Percentiles rank a stretch among this genome's conserved stretches.
These are phyloP conservation scores for Uria lomvia DNA, from an alignment of 2,113 vertebrate species.

Conservation along the genomic window DNA sequence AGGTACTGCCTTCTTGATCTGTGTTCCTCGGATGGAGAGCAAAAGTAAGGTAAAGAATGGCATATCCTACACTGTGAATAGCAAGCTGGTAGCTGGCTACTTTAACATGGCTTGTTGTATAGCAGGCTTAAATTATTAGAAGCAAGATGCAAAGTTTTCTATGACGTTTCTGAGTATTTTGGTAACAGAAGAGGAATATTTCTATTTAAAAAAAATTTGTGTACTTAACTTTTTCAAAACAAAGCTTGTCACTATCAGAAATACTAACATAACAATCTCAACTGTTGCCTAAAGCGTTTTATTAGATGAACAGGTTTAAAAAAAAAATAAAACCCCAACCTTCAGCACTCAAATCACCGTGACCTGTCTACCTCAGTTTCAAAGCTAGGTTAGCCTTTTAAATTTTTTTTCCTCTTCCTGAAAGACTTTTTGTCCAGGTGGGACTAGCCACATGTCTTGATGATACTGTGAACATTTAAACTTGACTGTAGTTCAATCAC, in stretches of 20 bases:
- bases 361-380: conserved; percentile 69
- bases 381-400: not conserved
- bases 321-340: not conserved
- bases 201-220: not conserved
- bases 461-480: not conserved
- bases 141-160: conserved; percentile 34
- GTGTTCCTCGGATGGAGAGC: not conserved
- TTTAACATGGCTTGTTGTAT: not conserved
- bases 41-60: not conserved
- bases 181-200: conserved; percentile 34
- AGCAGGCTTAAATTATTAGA: not conserved
- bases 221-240: conserved; percentile 10
- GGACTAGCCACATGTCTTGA: not conserved
- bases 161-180: conserved; percentile 47
- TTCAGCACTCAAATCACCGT: not conserved
- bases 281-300: not conserved
- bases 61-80: not conserved
- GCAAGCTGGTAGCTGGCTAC: not conserved
- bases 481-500: not conserved
- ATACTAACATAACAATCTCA: not conserved
- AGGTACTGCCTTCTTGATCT: not conserved
- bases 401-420: not conserved
- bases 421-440: not conserved
- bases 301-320: not conserved
- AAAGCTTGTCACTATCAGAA: not conserved